phyloP scores from a whole-genome alignment of 2,888 invertebrate genomes.

The Escarpia spicata region DNA sequence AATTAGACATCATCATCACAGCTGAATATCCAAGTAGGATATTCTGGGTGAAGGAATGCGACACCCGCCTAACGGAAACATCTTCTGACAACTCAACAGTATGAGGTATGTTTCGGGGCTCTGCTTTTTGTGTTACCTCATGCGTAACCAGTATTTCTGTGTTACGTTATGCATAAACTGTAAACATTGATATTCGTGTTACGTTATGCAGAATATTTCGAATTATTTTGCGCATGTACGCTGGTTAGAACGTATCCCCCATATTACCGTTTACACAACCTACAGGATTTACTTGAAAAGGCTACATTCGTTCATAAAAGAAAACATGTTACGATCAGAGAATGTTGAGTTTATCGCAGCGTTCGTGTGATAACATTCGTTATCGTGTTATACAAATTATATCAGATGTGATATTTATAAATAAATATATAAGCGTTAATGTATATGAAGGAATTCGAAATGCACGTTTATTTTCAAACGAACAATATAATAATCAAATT shows the following conservation, averaged over 20 bases:
- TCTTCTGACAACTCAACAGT: neutral
- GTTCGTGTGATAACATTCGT: too few relatives aligned
- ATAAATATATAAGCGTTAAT: too few relatives aligned
- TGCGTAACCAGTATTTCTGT: neutral
- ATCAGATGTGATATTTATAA: too few relatives aligned
- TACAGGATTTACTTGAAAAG: too few relatives aligned
- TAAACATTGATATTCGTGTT: neutral
- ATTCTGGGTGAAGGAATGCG: slow-evolving; percentile 16
- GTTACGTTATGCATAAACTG: neutral
- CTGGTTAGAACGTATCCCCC: neutral
- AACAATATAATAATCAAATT: too few relatives aligned
- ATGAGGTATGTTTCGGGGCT: neutral
- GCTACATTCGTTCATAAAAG: too few relatives aligned
- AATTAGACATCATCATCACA: neutral
- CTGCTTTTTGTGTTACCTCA: neutral
- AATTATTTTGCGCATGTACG: neutral
- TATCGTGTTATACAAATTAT: too few relatives aligned
- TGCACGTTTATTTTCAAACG: too few relatives aligned
- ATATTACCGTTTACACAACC: neutral
- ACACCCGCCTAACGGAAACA: neutral
- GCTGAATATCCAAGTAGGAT: neutral
- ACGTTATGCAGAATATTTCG: neutral
- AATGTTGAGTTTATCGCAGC: too few relatives aligned
- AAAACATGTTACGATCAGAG: too few relatives aligned
- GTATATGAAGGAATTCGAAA: too few relatives aligned